A percentile compares a stretch with the other conserved stretches of the same genome.
phyloP scores from a whole-genome alignment of 2,888 invertebrate species.

The Pyrrhosoma nymphula region DNA sequence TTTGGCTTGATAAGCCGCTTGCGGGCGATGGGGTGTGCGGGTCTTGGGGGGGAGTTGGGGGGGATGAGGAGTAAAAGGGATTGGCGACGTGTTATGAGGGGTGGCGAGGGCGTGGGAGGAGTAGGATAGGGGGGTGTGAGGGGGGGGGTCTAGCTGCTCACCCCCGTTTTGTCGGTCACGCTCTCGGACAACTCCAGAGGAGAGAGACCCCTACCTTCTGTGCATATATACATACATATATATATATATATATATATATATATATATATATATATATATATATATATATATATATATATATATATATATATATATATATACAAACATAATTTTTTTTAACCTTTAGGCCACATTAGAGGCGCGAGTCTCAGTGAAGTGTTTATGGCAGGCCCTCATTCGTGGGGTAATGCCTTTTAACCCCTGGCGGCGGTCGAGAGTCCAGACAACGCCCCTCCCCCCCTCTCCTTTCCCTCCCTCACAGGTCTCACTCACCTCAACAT shows the following conservation, averaged over 20 bases:
- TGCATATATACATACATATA: too few relatives aligned
- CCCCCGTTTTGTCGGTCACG: conserved; percentile 33
- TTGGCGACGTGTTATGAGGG: background rate
- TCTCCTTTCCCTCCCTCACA: background rate
- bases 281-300: too few relatives aligned
- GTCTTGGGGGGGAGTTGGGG: background rate
- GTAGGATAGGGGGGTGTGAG: background rate
- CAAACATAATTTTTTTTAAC: background rate
- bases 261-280: too few relatives aligned
- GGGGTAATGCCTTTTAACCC: conserved; percentile 56
- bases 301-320: too few relatives aligned
- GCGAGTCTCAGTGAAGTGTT: conserved; percentile 59
- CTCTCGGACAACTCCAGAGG: background rate
- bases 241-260: too few relatives aligned
- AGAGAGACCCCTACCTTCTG: background rate
- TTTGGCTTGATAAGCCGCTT: conserved; percentile 47
- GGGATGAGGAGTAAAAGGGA: background rate
- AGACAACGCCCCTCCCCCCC: background rate
- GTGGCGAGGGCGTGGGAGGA: background rate
- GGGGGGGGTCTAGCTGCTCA: background rate
- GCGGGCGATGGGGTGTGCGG: background rate
- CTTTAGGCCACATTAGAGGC: conserved; percentile 42
- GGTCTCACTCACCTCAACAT: background rate
- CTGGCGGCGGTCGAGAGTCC: background rate
- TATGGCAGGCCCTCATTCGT: conserved; percentile 54